Evolutionary conservation across 2,113 vertebrate species (phyloP).

Genomic region (Menidia beryllina): DNA sequence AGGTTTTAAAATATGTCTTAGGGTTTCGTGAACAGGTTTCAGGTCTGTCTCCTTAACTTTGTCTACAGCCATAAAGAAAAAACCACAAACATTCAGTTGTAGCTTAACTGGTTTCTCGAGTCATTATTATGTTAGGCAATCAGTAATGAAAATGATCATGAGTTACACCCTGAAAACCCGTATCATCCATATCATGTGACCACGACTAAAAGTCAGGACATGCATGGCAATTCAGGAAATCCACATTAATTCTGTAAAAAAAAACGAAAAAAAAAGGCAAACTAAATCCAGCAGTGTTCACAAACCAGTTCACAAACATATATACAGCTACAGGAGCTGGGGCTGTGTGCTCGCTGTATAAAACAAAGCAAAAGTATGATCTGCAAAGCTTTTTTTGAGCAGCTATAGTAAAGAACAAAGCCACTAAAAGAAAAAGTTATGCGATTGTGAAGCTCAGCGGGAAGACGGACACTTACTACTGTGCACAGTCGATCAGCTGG

Average conservation of each 20-base stretch:
- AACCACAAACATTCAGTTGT: background rate
- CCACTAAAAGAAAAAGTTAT: too few species aligned
- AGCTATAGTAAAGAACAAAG: background rate
- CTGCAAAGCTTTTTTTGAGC: background rate
- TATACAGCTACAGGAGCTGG: background rate
- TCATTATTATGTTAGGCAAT: background rate
- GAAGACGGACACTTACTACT: slow-evolving; percentile 90
- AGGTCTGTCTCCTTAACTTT: background rate
- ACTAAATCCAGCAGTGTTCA: too few species aligned
- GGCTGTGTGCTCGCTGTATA: background rate
- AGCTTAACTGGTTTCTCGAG: background rate
- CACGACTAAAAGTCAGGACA: too few species aligned
- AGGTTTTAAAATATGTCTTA: background rate
- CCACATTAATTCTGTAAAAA: background rate
- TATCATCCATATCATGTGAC: too few species aligned
- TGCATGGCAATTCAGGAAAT: background rate
- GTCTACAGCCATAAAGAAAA: background rate
- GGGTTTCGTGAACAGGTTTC: background rate
- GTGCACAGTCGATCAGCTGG: slow-evolving; percentile 97
- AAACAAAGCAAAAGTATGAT: background rate
- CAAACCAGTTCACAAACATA: too few species aligned
- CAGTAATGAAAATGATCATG: background rate
- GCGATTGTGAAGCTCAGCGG: background rate
- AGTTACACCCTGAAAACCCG: background rate
- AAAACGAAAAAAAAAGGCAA: background rate